A percentile compares a stretch with the other conserved stretches of the same genome.
phyloP scores from a whole-genome alignment of 2,888 invertebrate species.

The Lasioglossum morio region DNA sequence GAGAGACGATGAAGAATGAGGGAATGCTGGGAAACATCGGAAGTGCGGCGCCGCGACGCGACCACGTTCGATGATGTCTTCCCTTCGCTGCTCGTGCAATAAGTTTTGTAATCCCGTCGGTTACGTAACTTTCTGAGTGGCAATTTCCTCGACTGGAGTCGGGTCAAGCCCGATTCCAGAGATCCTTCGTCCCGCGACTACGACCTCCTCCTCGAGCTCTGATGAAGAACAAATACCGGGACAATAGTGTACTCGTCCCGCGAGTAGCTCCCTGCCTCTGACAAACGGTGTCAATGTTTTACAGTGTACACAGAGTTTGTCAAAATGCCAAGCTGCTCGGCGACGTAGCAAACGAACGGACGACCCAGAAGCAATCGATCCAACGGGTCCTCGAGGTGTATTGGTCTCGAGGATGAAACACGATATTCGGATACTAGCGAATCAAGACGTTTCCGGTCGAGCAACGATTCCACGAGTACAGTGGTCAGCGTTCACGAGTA shows the following conservation, averaged over 20 bases:
- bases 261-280: background rate
- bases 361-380: conserved; percentile 12
- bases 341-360: conserved; percentile 5
- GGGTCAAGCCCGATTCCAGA: conserved; percentile 39
- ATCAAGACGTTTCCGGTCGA: background rate
- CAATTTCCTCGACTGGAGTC: conserved; percentile 67
- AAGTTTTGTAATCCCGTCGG: conserved; percentile 73
- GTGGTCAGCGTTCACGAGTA: background rate
- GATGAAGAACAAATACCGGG: conserved; percentile 20
- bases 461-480: no score
- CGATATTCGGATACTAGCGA: background rate
- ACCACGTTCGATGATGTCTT: conserved; percentile 58
- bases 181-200: conserved; percentile 15
- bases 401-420: conserved; percentile 8
- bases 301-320: conserved; percentile 15
- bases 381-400: conserved; percentile 3
- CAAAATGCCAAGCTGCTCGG: conserved; percentile 11
- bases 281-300: conserved; percentile 16
- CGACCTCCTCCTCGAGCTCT: background rate
- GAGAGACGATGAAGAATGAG: conserved; percentile 30
- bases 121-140: conserved; percentile 72
- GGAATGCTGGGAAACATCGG: conserved; percentile 28
- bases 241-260: conserved; percentile 5
- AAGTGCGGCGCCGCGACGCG: conserved; percentile 13
- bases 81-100: conserved; percentile 63